Conservation (phyloP, 2,797 vertebrate genomes). For the Gymnothorax reevesii region DNA sequence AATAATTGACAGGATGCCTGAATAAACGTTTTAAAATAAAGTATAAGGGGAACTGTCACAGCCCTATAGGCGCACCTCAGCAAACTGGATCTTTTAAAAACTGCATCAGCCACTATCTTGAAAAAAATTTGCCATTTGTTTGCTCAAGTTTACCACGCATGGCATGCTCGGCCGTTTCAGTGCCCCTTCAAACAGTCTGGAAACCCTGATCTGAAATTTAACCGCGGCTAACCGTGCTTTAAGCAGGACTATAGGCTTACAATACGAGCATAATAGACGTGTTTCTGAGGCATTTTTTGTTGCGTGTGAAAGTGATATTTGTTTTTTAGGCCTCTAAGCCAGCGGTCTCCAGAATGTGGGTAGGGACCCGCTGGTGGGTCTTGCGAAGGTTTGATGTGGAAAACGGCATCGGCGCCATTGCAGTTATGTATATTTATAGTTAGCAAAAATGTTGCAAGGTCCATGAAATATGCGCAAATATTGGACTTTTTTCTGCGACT, state of each 20-base stretch:
- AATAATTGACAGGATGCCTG: background rate
- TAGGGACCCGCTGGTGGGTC: background rate
- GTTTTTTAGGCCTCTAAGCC: background rate
- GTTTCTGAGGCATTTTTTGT: background rate
- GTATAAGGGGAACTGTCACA: background rate
- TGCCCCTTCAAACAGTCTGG: background rate
- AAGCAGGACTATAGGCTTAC: background rate
- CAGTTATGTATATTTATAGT: background rate
- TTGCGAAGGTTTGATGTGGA: background rate
- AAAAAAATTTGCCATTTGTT: too few species aligned
- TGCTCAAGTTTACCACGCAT: too few species aligned
- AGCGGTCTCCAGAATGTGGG: background rate
- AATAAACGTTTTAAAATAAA: background rate
- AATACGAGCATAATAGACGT: background rate
- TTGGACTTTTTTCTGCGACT: background rate
- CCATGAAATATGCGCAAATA: background rate
- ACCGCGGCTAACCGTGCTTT: background rate
- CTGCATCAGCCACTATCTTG: too few species aligned
- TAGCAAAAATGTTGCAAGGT: conserved; percentile 8
- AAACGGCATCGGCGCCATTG: background rate
- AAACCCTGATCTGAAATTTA: background rate
- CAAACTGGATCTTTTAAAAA: too few species aligned
- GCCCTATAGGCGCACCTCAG: too few species aligned
- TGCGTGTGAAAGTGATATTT: conserved; percentile 8
- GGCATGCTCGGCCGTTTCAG: background rate